phyloP scores from a whole-genome alignment of 92 coral and sea anemone genomes.

The Umimayanthus kanabou region DNA sequence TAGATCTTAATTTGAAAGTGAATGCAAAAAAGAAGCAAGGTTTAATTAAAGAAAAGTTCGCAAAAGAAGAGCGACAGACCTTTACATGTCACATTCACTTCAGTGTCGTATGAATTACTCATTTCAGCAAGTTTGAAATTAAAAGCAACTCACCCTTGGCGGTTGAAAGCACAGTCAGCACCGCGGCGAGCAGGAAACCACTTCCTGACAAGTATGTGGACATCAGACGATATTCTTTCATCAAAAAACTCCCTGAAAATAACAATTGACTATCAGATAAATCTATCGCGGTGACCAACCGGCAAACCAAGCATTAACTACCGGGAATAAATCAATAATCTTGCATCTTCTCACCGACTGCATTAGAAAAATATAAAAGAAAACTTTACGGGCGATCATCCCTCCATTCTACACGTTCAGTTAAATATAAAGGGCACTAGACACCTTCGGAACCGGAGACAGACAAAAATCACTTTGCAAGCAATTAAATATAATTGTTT shows the following conservation, averaged over 20 bases:
- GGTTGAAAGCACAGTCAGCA: neutral
- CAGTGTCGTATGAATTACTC: neutral
- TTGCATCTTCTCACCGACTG: neutral
- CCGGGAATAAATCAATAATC: neutral
- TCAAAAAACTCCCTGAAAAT: neutral
- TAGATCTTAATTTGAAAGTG: neutral
- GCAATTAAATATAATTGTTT: neutral
- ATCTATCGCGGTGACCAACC: neutral
- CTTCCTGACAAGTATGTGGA: neutral
- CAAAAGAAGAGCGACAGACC: neutral
- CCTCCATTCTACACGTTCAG: neutral
- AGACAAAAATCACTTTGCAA: neutral
- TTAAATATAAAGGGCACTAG: neutral
- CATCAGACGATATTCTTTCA: neutral
- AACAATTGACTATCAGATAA: neutral
- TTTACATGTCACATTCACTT: neutral
- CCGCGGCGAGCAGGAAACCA: neutral
- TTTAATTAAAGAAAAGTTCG: neutral
- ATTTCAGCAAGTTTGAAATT: neutral
- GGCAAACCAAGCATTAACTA: neutral
- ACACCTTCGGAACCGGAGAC: neutral
- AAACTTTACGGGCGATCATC: neutral
- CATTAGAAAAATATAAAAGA: too few relatives aligned
- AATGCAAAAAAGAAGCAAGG: neutral
- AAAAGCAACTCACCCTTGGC: neutral